These are phyloP conservation scores for Drosophila aff. DNA, from an alignment of 1,140 invertebrate genomes.

Conservation along the genomic window DNA sequence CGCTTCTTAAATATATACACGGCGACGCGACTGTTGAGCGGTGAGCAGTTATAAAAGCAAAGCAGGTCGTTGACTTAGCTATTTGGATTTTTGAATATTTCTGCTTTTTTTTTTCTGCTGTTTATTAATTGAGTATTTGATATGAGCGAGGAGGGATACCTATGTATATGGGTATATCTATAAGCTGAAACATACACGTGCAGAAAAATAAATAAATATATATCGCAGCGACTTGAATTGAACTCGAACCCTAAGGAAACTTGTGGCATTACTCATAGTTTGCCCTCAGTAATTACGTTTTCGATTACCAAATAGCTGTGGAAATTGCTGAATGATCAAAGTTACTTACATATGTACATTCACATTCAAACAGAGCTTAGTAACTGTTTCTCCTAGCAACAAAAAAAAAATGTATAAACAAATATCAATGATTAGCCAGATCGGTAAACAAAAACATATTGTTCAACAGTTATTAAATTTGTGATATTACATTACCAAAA, in stretches of 20 bases:
- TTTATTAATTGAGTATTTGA: slow-evolving; percentile 85
- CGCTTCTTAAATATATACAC: slow-evolving; percentile 52
- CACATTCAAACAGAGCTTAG: slow-evolving; percentile 1
- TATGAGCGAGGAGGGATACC: slow-evolving; percentile 46
- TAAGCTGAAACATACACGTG: slow-evolving; percentile 21
- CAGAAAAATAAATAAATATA: slow-evolving; percentile 15
- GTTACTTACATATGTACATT: not conserved
- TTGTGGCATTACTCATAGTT: slow-evolving; percentile 34
- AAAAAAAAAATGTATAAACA: not conserved
- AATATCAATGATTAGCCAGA: not conserved
- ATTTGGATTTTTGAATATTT: slow-evolving; percentile 69
- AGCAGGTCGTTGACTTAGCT: slow-evolving; percentile 84
- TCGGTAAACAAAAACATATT: slow-evolving; percentile 1
- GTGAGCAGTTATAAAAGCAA: slow-evolving; percentile 80
- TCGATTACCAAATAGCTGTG: slow-evolving; percentile 15
- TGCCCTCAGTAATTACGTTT: slow-evolving; percentile 10
- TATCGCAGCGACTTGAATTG: slow-evolving; percentile 12
- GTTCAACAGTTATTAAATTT: not conserved
- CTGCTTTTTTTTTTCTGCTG: slow-evolving; percentile 56
- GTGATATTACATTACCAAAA: not conserved
- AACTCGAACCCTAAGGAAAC: slow-evolving; percentile 26
- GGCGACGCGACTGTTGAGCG: slow-evolving; percentile 31
- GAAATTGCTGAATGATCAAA: slow-evolving; percentile 4
- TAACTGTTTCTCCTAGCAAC: not conserved
- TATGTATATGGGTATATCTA: slow-evolving; percentile 9